These are phyloP conservation scores for Hypotaenidia philippensis DNA, from an alignment of 2,797 vertebrate species.

Conservation along the genomic window DNA sequence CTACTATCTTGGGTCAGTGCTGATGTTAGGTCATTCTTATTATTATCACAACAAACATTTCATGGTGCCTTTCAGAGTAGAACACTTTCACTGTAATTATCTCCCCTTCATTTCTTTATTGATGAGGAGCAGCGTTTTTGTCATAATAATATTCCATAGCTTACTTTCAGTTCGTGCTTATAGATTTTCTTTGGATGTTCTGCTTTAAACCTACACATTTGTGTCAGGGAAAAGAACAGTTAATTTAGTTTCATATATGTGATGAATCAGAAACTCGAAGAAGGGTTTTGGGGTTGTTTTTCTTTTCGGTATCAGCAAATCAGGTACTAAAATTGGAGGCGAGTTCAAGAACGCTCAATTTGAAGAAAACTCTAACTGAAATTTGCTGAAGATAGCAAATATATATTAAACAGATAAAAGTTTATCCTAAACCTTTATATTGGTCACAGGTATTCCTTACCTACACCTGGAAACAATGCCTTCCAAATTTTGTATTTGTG, in stretches of 20 bases:
- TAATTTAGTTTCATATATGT: not conserved
- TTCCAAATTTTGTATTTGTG: not conserved
- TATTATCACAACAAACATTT: not conserved
- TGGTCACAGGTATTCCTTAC: not conserved
- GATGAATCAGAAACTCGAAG: not conserved
- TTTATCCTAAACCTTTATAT: not conserved
- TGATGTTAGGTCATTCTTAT: not conserved
- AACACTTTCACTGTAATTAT: not conserved
- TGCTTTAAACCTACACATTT: not conserved
- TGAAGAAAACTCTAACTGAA: not conserved
- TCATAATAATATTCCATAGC: not conserved
- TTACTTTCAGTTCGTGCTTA: not conserved
- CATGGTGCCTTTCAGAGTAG: not conserved
- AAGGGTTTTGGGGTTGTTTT: accelerated
- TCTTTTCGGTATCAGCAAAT: not conserved
- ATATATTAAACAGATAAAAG: not conserved
- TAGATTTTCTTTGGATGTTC: not conserved
- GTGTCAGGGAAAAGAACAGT: not conserved
- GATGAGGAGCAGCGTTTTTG: not conserved
- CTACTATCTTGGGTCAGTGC: not conserved
- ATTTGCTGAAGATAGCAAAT: not conserved
- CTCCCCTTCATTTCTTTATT: not conserved
- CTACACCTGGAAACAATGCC: not conserved
- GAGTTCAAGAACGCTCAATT: not conserved
- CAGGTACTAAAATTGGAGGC: not conserved